Evolutionary conservation across 2,888 invertebrate species (phyloP).

Genomic region (Mamestra brassicae): DNA sequence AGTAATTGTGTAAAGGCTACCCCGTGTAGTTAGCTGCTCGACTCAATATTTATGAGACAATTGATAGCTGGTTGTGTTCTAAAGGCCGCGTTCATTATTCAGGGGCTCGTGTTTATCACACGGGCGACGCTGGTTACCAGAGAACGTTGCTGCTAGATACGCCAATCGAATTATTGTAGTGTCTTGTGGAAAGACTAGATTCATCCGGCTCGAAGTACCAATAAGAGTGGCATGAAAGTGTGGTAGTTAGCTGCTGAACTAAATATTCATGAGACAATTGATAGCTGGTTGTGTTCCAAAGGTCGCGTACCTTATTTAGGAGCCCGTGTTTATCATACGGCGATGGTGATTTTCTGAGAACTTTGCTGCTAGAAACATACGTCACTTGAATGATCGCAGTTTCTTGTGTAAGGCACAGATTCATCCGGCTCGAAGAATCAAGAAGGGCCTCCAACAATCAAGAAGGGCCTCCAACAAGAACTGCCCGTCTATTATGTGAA

Average conservation of each 20-base stretch:
- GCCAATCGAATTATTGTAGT: not conserved
- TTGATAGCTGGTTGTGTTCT: slow-evolving; percentile 51
- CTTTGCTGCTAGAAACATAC: no score
- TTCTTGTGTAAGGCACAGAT: not conserved
- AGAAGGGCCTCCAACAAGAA: no score
- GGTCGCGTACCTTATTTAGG: slow-evolving; percentile 55
- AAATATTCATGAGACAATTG: slow-evolving; percentile 59
- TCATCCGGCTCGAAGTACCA: slow-evolving; percentile 22
- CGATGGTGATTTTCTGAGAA: no score
- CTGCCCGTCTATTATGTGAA: no score
- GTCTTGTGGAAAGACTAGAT: not conserved
- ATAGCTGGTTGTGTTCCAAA: slow-evolving; percentile 49
- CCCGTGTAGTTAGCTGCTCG: slow-evolving; percentile 22
- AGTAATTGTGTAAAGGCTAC: slow-evolving; percentile 40
- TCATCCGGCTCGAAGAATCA: not conserved
- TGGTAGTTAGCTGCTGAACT: slow-evolving; percentile 26
- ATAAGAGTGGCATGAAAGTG: not conserved
- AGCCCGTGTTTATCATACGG: not conserved
- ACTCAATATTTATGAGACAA: slow-evolving; percentile 56
- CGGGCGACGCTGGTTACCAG: slow-evolving; percentile 45
- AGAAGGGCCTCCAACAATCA: not conserved
- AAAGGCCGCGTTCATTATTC: slow-evolving; percentile 57
- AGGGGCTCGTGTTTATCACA: slow-evolving; percentile 55
- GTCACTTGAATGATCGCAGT: no score
- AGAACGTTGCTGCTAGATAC: slow-evolving; percentile 20